Evolutionary conservation across 2,113 vertebrate genomes (phyloP).

Genomic region (Alces alces): DNA sequence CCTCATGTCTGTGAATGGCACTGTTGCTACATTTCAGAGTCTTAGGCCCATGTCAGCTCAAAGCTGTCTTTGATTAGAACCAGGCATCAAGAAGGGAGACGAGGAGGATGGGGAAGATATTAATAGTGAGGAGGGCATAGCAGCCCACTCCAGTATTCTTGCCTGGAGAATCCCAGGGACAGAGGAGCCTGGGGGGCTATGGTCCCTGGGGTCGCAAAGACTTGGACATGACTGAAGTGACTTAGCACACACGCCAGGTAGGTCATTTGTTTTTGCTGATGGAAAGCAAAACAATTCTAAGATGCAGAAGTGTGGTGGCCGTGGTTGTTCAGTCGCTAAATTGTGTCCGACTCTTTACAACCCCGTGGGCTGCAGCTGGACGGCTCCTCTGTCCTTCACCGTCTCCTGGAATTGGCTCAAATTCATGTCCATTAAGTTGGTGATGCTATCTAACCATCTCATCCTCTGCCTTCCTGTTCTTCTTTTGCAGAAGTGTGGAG

Average conservation of each 20-base stretch:
- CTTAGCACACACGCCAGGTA: background rate
- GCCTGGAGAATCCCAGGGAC: background rate
- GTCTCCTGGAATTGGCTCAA: background rate
- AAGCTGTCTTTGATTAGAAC: background rate
- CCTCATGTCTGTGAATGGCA: background rate
- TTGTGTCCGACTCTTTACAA: background rate
- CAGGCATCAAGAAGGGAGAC: background rate
- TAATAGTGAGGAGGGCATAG: background rate
- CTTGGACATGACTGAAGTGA: background rate
- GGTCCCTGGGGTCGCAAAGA: accelerated
- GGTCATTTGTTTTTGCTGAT: background rate
- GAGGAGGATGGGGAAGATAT: accelerated
- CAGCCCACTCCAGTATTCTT: background rate
- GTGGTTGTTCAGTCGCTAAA: accelerated
- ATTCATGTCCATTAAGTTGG: background rate
- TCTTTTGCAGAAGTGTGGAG: background rate
- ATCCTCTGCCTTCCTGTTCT: background rate
- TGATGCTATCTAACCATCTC: background rate
- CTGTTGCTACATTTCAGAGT: background rate
- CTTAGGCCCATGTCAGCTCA: background rate
- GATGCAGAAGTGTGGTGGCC: background rate
- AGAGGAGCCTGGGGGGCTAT: background rate
- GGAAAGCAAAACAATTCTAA: background rate
- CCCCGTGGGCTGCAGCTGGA: background rate
- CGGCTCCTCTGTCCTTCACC: background rate